Evolutionary conservation across 2,888 invertebrate genomes (phyloP), one percentile per base, ranked within the genome.

Genomic region (Heterodera filipjevi): DNA sequence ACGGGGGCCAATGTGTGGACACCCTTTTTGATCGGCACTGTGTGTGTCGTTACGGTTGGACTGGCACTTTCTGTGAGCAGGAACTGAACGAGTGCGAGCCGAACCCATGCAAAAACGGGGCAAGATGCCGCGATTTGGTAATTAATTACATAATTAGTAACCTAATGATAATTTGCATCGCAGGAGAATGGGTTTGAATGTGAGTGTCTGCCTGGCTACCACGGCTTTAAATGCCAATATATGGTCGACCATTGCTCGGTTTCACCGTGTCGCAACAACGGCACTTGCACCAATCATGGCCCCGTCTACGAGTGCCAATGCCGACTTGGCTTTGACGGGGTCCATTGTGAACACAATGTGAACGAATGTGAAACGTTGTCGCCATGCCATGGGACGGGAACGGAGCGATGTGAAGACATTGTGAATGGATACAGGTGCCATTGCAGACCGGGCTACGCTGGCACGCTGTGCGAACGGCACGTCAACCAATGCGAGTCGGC

Each of bases 191-290:
- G 84, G 2, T 89, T 82, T 81, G 75, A 92, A 49, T 97, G 96
- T 89, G 93, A 93, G 76, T 97, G 96, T 89, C 95, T 95, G 89
- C 93, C 94, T n/a, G 96, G 96, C 1, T 96, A 93, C 89, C 95
- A 95, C 1, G 96, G 96, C 68, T 94, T 95, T 89, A 93, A 93
- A 85, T 90, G 90, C 66, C 96, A 96, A 89, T 95, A 96, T 88
- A 93, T 94, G 0, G 93, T 96, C 79, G 96, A 97, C 89, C 95
- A 95, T 86, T 97, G 97, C 87, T 93, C 93, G 33, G 93, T 94
- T 0, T 92, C 93, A 81, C 89, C 89, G 0, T 79, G 79, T 30
- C 79, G 79, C 68, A 79, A 79, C 71, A 79, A 79, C 46, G 79
- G 72, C 32, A 87, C 87, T 5, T 89, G 89, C 87, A 93, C 95